These are phyloP conservation scores for Amblyraja radiata DNA, from an alignment of 2,797 vertebrate genomes.

Conservation along the genomic window DNA sequence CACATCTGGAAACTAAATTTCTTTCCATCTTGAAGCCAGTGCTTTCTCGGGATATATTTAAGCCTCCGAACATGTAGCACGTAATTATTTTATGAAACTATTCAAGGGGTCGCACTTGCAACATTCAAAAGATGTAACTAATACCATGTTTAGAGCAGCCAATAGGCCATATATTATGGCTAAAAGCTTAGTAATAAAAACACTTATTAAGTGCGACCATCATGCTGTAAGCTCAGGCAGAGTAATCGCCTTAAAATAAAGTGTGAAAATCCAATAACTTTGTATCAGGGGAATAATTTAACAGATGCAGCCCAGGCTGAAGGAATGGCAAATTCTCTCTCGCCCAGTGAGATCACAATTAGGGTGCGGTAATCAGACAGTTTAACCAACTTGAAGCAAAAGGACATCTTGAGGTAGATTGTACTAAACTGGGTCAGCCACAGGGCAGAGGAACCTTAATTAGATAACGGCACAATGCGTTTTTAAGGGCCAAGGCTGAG, in stretches of 20 bases:
- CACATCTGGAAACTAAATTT: constrained; percentile 17
- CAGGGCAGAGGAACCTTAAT: not conserved
- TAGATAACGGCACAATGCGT: not conserved
- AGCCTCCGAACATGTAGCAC: not conserved
- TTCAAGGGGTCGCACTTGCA: not conserved
- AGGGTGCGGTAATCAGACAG: not conserved
- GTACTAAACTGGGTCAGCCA: not conserved
- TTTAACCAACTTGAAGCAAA: constrained; percentile 11
- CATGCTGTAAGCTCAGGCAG: not conserved
- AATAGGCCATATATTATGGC: constrained; percentile 24
- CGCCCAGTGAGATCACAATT: not conserved
- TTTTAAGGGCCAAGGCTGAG: not conserved
- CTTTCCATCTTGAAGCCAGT: not conserved
- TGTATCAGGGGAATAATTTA: constrained; percentile 32
- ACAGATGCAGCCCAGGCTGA: not conserved
- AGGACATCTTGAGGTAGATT: not conserved
- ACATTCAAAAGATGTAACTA: constrained; percentile 13
- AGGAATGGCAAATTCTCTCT: constrained; percentile 24
- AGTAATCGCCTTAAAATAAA: constrained; percentile 33
- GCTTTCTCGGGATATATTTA: not conserved
- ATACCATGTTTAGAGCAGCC: constrained; percentile 32
- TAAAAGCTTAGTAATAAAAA: constrained; percentile 35
- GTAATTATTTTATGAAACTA: constrained; percentile 31
- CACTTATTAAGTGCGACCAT: constrained; percentile 33
- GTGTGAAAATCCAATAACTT: constrained; percentile 37